A percentile compares a stretch with the other conserved stretches of the same genome.
Conservation (phyloP, 2,888 invertebrate species). For the Baccha elongata region DNA sequence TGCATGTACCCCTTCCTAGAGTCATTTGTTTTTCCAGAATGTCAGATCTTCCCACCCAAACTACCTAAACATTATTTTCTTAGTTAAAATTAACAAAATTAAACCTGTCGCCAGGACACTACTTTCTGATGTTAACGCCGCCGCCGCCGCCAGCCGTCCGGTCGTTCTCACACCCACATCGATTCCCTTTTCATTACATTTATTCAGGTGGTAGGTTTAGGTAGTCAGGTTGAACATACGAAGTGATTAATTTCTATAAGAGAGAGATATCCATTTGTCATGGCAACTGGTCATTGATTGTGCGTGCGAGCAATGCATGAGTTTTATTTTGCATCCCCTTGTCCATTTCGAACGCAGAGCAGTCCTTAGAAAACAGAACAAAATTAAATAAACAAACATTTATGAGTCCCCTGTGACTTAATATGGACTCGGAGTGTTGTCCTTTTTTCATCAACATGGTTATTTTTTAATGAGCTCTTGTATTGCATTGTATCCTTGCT, state of each 20-base stretch:
- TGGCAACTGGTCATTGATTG: slow-evolving; percentile 51
- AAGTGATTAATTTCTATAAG: slow-evolving; percentile 63
- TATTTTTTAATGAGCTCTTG: slow-evolving; percentile 69
- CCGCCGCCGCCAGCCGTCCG: background rate
- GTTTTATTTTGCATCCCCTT: background rate
- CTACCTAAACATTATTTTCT: slow-evolving; percentile 31
- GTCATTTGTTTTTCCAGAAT: background rate
- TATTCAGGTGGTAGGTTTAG: background rate
- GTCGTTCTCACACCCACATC: background rate
- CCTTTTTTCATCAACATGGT: slow-evolving; percentile 24
- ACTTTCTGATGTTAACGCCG: slow-evolving; percentile 29
- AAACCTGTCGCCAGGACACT: slow-evolving; percentile 35
- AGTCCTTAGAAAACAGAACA: background rate
- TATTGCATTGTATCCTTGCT: slow-evolving; percentile 24
- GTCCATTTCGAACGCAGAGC: background rate
- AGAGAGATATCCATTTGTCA: slow-evolving; percentile 51
- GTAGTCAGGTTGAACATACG: slow-evolving; percentile 2
- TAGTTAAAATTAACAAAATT: slow-evolving; percentile 43
- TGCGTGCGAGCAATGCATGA: slow-evolving; percentile 32
- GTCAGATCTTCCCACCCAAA: background rate
- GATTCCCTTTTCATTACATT: background rate
- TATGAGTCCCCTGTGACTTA: slow-evolving; percentile 56
- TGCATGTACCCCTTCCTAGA: background rate
- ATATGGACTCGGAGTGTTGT: background rate
- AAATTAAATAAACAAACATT: slow-evolving; percentile 64